A percentile compares a stretch with the other conserved stretches of the same genome.
These are phyloP conservation scores for Mesoclemmys tuberculata DNA, from an alignment of 2,113 vertebrate species.

Conservation along the genomic window DNA sequence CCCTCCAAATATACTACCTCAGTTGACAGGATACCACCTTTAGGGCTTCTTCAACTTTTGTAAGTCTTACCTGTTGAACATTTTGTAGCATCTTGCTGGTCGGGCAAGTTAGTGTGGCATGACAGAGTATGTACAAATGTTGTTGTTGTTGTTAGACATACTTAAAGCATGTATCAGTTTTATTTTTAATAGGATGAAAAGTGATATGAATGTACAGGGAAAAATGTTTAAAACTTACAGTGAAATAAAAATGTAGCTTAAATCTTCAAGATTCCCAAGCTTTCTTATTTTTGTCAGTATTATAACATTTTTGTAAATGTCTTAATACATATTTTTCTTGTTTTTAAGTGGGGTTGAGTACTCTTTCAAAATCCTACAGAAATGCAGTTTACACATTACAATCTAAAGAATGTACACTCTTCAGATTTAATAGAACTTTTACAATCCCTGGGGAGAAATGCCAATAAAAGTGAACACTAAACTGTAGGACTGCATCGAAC, in stretches of 20 bases:
- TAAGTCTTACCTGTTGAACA: constrained; percentile 71
- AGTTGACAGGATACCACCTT: constrained; percentile 79
- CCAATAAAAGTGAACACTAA: constrained; percentile 39
- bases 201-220: constrained; percentile 74
- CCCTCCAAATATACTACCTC: constrained; percentile 81
- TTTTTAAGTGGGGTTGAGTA: constrained; percentile 75
- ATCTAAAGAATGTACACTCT: constrained; percentile 62
- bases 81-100: constrained; percentile 71
- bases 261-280: constrained; percentile 77
- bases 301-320: constrained; percentile 75
- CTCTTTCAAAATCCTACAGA: constrained; percentile 69
- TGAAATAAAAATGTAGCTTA: constrained; percentile 73
- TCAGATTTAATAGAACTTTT: constrained; percentile 56
- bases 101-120: constrained; percentile 63
- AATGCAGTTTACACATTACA: constrained; percentile 73
- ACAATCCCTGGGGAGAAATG: constrained; percentile 22
- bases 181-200: constrained; percentile 67
- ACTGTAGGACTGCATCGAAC: constrained; percentile 4
- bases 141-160: constrained; percentile 52
- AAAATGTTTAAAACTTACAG: constrained; percentile 64
- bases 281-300: constrained; percentile 78
- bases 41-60: constrained; percentile 68
- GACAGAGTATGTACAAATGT: constrained; percentile 46
- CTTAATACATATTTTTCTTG: constrained; percentile 68
- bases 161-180: constrained; percentile 71